Evolutionary conservation across 2,888 invertebrate genomes (phyloP).

Genomic region (Elgonia sp.): DNA sequence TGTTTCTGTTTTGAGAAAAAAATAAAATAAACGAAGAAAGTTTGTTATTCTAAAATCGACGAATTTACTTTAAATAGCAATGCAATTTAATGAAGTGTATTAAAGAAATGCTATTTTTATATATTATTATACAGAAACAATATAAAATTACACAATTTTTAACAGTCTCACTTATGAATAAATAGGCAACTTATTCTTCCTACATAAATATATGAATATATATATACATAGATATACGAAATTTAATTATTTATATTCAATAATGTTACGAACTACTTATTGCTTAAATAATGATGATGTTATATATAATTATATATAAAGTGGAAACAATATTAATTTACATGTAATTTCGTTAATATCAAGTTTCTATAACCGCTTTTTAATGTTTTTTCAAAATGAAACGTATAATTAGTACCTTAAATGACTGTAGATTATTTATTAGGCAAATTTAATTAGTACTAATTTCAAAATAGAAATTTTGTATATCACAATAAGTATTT

Average conservation of each 20-base stretch:
- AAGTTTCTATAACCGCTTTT: neutral
- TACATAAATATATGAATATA: too few species aligned
- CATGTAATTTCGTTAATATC: neutral
- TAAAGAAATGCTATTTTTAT: neutral
- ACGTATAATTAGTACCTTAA: too few species aligned
- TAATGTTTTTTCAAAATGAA: neutral
- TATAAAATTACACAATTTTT: neutral
- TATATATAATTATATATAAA: neutral
- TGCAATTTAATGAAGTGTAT: neutral
- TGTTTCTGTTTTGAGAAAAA: neutral
- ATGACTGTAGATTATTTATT: too few species aligned
- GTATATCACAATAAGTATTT: conserved; percentile 6
- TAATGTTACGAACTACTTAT: neutral
- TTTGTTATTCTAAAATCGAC: conserved; percentile 18
- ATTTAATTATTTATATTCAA: neutral
- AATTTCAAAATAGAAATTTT: neutral
- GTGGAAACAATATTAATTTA: neutral
- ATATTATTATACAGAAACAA: neutral
- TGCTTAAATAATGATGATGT: neutral
- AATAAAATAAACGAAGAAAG: conserved; percentile 2
- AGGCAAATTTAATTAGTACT: too few species aligned
- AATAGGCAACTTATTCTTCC: neutral
- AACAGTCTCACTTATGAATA: neutral
- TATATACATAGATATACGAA: neutral
- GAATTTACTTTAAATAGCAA: conserved; percentile 30